A percentile compares a stretch with the other conserved stretches of the same genome.
These are phyloP conservation scores for Scomber japonicus DNA, from an alignment of 2,113 vertebrate species.

Conservation along the genomic window DNA sequence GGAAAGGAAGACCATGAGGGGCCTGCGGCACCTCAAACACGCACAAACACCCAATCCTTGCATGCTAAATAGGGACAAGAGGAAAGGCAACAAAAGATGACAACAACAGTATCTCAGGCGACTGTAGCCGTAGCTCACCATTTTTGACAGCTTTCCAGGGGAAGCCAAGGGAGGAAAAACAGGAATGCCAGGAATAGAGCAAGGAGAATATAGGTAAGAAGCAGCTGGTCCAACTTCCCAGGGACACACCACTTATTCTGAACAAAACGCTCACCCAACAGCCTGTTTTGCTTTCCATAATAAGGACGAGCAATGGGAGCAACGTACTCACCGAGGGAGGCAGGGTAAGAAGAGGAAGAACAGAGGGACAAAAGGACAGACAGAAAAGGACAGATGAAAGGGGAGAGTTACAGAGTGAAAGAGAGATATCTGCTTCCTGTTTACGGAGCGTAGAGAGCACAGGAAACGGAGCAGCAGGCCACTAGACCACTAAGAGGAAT, in stretches of 20 bases:
- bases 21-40: conserved; percentile 8
- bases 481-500: conserved; percentile 33
- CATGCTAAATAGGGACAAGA: conserved; percentile 54
- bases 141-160: conserved; percentile 72
- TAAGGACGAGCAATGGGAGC: conserved; percentile 33
- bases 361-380: conserved; percentile 29
- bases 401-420: conserved; percentile 38
- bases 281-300: conserved; percentile 48
- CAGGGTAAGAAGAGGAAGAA: conserved; percentile 40
- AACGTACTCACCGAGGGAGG: conserved; percentile 29
- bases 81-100: conserved; percentile 65
- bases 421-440: conserved; percentile 77
- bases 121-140: conserved; percentile 43
- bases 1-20: conserved; percentile 51
- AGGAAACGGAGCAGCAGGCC: conserved; percentile 65
- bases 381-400: conserved; percentile 55
- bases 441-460: conserved; percentile 64
- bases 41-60: conserved; percentile 35
- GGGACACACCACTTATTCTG: conserved; percentile 25
- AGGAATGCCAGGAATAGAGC: conserved; percentile 77
- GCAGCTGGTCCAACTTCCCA: conserved; percentile 37
- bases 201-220: conserved; percentile 65
- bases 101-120: conserved; percentile 46
- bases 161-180: conserved; percentile 67
- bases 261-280: conserved; percentile 36